Evolutionary conservation across 1,140 invertebrate species (phyloP).

Genomic region (Teleogryllus occipitalis): DNA sequence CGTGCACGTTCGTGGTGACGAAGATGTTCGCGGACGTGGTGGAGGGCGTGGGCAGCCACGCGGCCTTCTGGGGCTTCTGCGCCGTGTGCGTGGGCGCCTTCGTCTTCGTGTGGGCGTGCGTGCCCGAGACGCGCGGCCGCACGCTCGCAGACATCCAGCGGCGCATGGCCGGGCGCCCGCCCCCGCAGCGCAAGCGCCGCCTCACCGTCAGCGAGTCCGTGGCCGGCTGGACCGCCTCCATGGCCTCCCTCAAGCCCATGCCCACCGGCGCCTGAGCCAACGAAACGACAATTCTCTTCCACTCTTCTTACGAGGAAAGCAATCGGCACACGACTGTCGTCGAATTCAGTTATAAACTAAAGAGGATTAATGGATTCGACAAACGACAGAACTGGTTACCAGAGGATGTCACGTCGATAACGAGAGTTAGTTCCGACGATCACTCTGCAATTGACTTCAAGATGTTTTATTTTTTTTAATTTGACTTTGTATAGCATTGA

Average conservation of each 20-base stretch:
- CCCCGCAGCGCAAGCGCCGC: background rate
- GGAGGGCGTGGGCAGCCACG: constrained; percentile 52
- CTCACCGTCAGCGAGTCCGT: background rate
- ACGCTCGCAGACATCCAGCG: constrained; percentile 84
- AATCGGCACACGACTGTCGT: too few relatives aligned
- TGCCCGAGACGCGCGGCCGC: constrained; percentile 86
- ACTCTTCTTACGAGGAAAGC: too few relatives aligned
- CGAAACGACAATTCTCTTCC: too few relatives aligned
- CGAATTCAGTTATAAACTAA: too few relatives aligned
- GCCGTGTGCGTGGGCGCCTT: constrained; percentile 61
- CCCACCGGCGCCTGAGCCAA: constrained; percentile 46
- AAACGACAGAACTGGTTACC: too few relatives aligned
- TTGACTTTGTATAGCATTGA: too few relatives aligned
- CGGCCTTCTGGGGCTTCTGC: constrained; percentile 77
- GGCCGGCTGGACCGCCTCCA: constrained; percentile 61
- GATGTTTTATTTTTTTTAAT: too few relatives aligned
- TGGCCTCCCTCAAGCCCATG: constrained; percentile 68
- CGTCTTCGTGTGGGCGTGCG: constrained; percentile 68
- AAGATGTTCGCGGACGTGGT: constrained; percentile 73
- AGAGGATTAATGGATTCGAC: too few relatives aligned
- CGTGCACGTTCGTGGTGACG: constrained; percentile 82
- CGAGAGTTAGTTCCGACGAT: too few relatives aligned
- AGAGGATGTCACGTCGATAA: too few relatives aligned
- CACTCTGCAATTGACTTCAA: too few relatives aligned
- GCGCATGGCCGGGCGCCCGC: constrained; percentile 49